Conservation (phyloP, 2,797 vertebrate species). For the Pipistrellus pipistrellus region DNA sequence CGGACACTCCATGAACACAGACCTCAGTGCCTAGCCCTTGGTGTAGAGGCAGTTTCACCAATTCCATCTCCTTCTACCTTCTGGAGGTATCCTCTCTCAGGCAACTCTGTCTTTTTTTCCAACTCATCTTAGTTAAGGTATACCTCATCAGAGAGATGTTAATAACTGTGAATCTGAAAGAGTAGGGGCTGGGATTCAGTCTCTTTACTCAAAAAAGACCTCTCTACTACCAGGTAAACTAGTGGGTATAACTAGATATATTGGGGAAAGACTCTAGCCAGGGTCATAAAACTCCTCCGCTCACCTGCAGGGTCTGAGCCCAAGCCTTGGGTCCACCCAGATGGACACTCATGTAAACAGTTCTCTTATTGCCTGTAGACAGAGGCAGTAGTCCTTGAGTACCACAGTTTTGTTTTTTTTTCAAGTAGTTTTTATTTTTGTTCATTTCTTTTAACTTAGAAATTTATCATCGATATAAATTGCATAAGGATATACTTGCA, state of each 20-base stretch:
- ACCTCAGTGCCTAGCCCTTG: not conserved
- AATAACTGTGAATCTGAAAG: not conserved
- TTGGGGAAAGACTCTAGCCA: not conserved
- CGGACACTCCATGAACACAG: not conserved
- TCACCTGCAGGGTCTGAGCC: not conserved
- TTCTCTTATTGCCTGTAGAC: not conserved
- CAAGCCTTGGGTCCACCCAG: not conserved
- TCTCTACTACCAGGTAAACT: conserved; percentile 3
- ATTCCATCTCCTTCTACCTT: not conserved
- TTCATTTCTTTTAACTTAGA: not conserved
- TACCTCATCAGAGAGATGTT: not conserved
- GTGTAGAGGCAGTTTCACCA: not conserved
- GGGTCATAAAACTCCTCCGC: not conserved
- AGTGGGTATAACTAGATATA: not conserved
- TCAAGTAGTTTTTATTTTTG: conserved; percentile 2
- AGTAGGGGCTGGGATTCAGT: not conserved
- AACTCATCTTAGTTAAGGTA: not conserved
- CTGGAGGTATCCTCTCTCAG: not conserved
- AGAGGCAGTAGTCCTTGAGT: not conserved
- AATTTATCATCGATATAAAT: not conserved
- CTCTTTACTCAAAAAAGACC: not conserved
- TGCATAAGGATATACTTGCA: not conserved
- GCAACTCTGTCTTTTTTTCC: not conserved
- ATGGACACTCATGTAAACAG: not conserved
- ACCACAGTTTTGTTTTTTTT: conserved; percentile 29